phyloP scores from a whole-genome alignment of 2,113 vertebrate species.

The Elachura formosa region DNA sequence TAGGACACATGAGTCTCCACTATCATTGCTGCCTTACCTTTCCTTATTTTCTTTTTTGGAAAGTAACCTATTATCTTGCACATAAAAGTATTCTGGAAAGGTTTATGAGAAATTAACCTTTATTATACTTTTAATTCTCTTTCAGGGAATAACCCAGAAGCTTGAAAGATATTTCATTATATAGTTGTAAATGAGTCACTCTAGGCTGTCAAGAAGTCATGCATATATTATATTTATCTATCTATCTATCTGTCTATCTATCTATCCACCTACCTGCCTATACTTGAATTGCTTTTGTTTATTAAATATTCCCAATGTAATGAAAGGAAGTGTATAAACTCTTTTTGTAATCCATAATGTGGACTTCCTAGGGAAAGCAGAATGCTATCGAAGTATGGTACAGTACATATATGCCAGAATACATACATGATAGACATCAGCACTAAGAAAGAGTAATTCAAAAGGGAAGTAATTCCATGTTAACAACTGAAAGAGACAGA shows the following conservation, averaged over 20 bases:
- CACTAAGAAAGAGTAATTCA: not conserved
- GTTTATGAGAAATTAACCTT: constrained; percentile 24
- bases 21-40: not conserved
- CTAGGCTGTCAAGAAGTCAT: not conserved
- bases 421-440: not conserved
- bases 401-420: not conserved
- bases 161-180: not conserved
- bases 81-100: not conserved
- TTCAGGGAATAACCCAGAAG: not conserved
- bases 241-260: not conserved
- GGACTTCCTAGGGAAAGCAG: not conserved
- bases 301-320: not conserved
- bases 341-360: not conserved
- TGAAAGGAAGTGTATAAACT: not conserved
- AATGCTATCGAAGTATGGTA: not conserved
- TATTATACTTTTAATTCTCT: constrained; percentile 5
- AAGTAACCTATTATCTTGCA: not conserved
- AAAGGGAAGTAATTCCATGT: not conserved
- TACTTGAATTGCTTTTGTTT: not conserved
- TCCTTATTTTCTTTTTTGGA: not conserved
- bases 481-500: not conserved
- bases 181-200: not conserved
- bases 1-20: not conserved
- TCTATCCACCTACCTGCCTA: not conserved
- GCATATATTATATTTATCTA: not conserved